Base-by-base conservation (phyloP, 2,113 vertebrate species). In the Lamprotornis superbus region DNA sequence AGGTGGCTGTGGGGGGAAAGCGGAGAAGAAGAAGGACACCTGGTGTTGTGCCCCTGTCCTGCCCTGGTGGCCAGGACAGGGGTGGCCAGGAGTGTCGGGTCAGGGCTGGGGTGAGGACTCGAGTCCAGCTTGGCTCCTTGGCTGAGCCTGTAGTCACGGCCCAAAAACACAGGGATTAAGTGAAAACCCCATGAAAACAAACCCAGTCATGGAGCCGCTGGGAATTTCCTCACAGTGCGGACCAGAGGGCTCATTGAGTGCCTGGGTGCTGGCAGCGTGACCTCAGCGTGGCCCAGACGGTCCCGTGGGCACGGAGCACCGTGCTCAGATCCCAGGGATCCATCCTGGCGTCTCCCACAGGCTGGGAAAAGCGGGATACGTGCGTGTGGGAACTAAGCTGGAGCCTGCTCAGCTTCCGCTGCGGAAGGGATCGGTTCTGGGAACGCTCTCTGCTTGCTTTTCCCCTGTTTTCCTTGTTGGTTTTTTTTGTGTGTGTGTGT, bases 21-120 rank as follows among this genome's bases (percentile, higher is more conserved):
- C 5, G 2, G 11, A 18, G 27, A n/a, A 24, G 23, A 20, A 50
- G 12, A 10, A 22, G 25, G 11, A 19, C 8, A 1, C 5, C 5
- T 12, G 76, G 35, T n/a, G 56, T 27, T 40, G 50, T 15, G 65
- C 30, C 21, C 0, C 24, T n/a, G 31, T 56, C 52, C 56, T 28
- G 50, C 24, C 16, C 35, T 5, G 5, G 5, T 10, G 24, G 35
- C 35, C 17, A 2, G n/a, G n/a, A n/a, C n/a, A n/a, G n/a, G n/a
- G n/a, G n/a, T n/a, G n/a, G 5, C 5, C 2, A 11, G 11, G 12
- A 59, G 33, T 40, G 16, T 49, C 0, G 0, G 42, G 2, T 20
- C 5, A 0, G 70, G 18, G 13, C 37, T 50, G 15, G 30, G 64
- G 25, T 5, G 8, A 5, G 27, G 15, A 24, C 7, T 22, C 0